Base-by-base conservation (phyloP, 2,888 invertebrate genomes). In the Chloromyia formosa region DNA sequence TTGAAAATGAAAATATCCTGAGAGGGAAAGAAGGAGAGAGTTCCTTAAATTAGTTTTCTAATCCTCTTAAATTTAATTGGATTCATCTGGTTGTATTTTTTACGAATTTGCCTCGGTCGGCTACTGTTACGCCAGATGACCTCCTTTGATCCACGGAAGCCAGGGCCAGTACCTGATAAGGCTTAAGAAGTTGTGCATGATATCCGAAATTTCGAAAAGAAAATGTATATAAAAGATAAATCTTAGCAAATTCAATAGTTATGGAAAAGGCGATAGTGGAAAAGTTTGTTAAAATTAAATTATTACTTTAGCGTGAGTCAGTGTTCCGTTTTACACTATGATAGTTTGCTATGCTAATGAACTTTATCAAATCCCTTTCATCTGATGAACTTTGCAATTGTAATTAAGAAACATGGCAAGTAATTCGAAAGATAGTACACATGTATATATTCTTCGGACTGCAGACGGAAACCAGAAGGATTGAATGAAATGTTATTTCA, bases 41-140 rank as follows among this genome's bases (percentile, higher is more conserved):
- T 49, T 49, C 49, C 16, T 49, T n/a, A 49, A 49, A n/a, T n/a
- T 49, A 49, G 49, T 49, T 35, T 35, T 49, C 49, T 49, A 49
- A 49, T 49, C 49, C 49, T 12, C 49, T 49, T 49, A 49, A 49
- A 49, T 49, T 49, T 49, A 49, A 49, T 49, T n/a, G 49, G 49
- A 49, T 49, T 49, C 49, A 49, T 49, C 49, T 49, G 49, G 49
- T 49, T 49, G 49, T 12, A 49, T 49, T 49, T 35, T 49, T 49
- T 49, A 49, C 49, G 12, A 49, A 12, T 49, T 3, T n/a, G 49
- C 49, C 49, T 2, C 27, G 3, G 12, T 3, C 12, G 49, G 49
- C 14, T 49, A n/a, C 49, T n/a, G 10, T n/a, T 49, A 10, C 27
- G 27, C 49, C 49, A 7, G 49, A 49, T 49, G 49, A 49, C 49